Evolutionary conservation across 2,113 vertebrate genomes (phyloP).

Genomic region (Bufo bufo): DNA sequence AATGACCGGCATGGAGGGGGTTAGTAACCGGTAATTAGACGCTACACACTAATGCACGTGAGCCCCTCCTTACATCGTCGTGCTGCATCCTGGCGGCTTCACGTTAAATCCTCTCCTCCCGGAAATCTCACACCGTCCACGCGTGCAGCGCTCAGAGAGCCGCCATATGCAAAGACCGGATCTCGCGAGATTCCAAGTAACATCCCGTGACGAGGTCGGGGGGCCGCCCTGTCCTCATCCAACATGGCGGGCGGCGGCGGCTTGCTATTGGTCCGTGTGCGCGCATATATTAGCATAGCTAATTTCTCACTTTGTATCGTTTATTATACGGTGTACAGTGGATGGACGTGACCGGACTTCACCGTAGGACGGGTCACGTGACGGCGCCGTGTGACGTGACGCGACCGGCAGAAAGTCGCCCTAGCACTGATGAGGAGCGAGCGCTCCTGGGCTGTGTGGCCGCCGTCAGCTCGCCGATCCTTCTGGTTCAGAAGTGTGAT

Average conservation of each 20-base stretch:
- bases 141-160: constrained; percentile 1
- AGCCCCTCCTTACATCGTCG: constrained; percentile 40
- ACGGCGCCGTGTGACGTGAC: not conserved
- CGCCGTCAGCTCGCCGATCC: not conserved
- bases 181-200: constrained; percentile 26
- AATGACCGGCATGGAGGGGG: too few relatives aligned
- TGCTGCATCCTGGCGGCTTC: constrained; percentile 47
- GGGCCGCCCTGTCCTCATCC: not conserved
- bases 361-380: not conserved
- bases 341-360: too few relatives aligned
- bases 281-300: constrained; percentile 1
- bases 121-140: not conserved
- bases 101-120: not conserved
- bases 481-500: constrained; percentile 51
- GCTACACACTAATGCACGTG: too few relatives aligned
- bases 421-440: not conserved
- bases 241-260: not conserved
- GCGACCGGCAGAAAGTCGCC: not conserved
- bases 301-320: not conserved
- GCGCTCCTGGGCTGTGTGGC: not conserved
- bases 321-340: too few relatives aligned
- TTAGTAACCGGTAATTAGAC: too few relatives aligned
- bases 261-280: not conserved
- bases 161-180: not conserved
- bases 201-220: not conserved